Percentiles rank a stretch among this genome's conserved stretches.
These are phyloP conservation scores for Telenomus remus DNA, from an alignment of 1,140 invertebrate species.

Conservation along the genomic window DNA sequence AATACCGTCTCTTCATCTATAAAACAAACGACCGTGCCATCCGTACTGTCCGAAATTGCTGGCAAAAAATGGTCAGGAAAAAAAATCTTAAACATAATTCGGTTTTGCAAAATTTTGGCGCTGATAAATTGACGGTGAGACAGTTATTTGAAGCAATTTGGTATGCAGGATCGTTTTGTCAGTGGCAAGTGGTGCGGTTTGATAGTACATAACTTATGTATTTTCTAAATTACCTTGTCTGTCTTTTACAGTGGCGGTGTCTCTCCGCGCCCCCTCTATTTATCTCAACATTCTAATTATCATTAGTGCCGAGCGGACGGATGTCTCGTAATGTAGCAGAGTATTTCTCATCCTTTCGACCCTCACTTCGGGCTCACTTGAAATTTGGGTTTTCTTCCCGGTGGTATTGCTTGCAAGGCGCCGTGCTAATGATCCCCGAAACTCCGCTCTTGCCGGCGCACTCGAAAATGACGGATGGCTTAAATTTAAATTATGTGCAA, in stretches of 20 bases:
- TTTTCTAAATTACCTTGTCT: conserved; percentile 58
- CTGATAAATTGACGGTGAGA: not conserved
- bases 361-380: conserved; percentile 55
- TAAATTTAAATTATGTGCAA: conserved; percentile 65
- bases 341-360: conserved; percentile 63
- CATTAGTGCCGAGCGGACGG: conserved; percentile 67
- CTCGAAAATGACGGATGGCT: conserved; percentile 60
- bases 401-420: conserved; percentile 63
- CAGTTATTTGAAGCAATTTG: conserved; percentile 1
- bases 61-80: not conserved
- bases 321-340: conserved; percentile 69
- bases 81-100: too few species aligned
- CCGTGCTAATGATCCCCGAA: conserved; percentile 61
- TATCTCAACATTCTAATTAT: conserved; percentile 70
- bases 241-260: conserved; percentile 46
- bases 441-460: conserved; percentile 34
- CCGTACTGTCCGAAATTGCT: conserved; percentile 13
- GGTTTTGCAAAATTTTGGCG: too few species aligned
- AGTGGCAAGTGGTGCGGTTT: conserved; percentile 35
- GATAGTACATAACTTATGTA: conserved; percentile 54
- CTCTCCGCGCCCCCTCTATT: conserved; percentile 57
- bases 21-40: conserved; percentile 64
- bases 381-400: conserved; percentile 58
- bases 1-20: conserved; percentile 70
- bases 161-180: conserved; percentile 31